phyloP scores from a whole-genome alignment of 2,113 vertebrate species.

The Dicaeum eximium region DNA sequence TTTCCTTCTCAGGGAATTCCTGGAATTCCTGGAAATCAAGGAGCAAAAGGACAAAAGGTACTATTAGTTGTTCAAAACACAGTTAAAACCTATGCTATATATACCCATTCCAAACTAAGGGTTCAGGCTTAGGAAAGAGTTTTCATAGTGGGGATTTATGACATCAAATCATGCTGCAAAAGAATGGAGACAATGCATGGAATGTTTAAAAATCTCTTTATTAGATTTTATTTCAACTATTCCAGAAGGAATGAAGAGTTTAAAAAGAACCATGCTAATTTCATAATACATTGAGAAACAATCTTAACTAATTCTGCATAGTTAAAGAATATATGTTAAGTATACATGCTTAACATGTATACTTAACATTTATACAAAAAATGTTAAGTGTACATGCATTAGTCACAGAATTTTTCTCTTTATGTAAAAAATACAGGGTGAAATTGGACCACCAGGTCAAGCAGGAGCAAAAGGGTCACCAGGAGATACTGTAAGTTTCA shows the following conservation, averaged over 20 bases:
- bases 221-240: neutral
- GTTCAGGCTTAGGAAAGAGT: neutral
- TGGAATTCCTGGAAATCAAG: constrained; percentile 76
- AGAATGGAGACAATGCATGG: neutral
- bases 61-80: neutral
- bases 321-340: neutral
- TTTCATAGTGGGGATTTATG: neutral
- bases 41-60: constrained; percentile 76
- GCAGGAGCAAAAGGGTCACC: constrained; percentile 72
- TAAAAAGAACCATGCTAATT: neutral
- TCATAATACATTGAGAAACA: neutral
- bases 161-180: neutral
- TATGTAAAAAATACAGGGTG: constrained; percentile 68
- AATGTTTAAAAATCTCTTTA: neutral
- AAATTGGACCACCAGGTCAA: constrained; percentile 71
- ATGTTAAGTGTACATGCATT: neutral
- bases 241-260: neutral
- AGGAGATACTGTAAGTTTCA: constrained; percentile 70
- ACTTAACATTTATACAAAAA: too few species aligned
- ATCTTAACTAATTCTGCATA: neutral
- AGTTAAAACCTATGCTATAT: neutral
- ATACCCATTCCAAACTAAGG: neutral
- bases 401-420: neutral
- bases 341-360: too few species aligned
- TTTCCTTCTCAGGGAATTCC: constrained; percentile 67